Base-by-base conservation (phyloP, 2,113 vertebrate species). In the Pampusana beccarii region DNA sequence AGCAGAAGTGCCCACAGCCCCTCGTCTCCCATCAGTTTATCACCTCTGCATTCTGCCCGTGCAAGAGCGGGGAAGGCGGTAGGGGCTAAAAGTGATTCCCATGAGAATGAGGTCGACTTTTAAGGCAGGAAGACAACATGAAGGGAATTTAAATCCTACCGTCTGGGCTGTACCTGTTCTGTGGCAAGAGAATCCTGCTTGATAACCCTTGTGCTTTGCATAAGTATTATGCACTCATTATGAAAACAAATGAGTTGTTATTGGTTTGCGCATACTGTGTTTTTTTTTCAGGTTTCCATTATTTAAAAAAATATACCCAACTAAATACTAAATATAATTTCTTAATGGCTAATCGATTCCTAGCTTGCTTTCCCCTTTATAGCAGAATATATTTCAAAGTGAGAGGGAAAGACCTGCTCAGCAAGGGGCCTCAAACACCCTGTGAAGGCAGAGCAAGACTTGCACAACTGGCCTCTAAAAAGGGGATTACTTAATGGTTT, bases 131-230 rank as follows among this genome's bases (percentile, higher is more conserved):
- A 24, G 42, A 50, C n/a, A 66, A 75, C 58, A 62, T 77, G 64
- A 86, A 96, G 88, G 81, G 77, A 42, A 93, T 90, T 42, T 73
- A 93, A 94, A 96, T 93, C 60, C 64, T 51, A 0, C 40, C 4
- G 71, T 82, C 87, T 93, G 81, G 67, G 87, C 38, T 46, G 14
- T 92, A 94, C 94, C 82, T 92, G 94, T 95, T 96, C 79, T 58
- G 50, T 54, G 42, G 54, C 92, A 91, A 72, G 90, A 94, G 88
- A 77, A 95, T 95, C 95, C 90, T 96, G 93, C 88, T 90, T 58
- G 95, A 91, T 96, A 95, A 70, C 75, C 85, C 81, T n/a, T 24
- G n/a, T 85, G 64, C 51, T 96, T 97, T 96, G 81, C 95, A 94
- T 96, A 92, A 82, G 50, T 25, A 36, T 77, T 93, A 82, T 29